A percentile compares a stretch with the other conserved stretches of the same genome.
phyloP scores from a whole-genome alignment of 2,888 invertebrate species.

The Netelia melanura region DNA sequence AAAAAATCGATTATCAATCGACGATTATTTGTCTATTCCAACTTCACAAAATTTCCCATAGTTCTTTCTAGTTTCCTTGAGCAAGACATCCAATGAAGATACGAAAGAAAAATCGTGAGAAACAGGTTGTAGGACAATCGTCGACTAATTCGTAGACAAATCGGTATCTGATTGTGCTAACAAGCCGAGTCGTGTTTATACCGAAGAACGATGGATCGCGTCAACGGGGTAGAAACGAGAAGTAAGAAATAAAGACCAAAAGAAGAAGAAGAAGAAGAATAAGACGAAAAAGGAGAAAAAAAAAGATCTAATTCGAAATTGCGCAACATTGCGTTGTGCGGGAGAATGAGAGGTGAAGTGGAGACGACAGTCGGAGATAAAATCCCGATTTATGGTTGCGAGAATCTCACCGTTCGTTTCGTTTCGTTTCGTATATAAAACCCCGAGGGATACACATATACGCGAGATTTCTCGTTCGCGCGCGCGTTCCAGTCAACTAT shows the following conservation, averaged over 20 bases:
- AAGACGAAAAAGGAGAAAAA: constrained; percentile 10
- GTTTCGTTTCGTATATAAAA: constrained; percentile 49
- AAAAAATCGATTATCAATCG: too few relatives aligned
- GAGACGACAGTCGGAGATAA: constrained; percentile 80
- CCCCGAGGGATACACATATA: constrained; percentile 53
- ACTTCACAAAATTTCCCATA: too few relatives aligned
- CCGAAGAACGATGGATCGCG: constrained; percentile 17
- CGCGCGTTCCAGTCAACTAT: constrained; percentile 30
- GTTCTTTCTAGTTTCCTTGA: not conserved
- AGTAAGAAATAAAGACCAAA: constrained; percentile 42
- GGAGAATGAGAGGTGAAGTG: constrained; percentile 71
- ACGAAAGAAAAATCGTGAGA: not conserved
- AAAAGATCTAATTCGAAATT: constrained; percentile 80
- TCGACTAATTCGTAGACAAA: constrained; percentile 65
- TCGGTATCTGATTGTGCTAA: constrained; percentile 66
- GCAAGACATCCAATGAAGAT: not conserved
- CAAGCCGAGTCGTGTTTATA: constrained; percentile 52
- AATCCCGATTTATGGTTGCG: constrained; percentile 83
- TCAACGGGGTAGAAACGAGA: constrained; percentile 1
- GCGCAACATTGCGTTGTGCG: constrained; percentile 76
- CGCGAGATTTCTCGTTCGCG: constrained; percentile 14
- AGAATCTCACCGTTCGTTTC: constrained; percentile 64
- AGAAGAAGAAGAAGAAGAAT: constrained; percentile 23
- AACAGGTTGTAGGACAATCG: constrained; percentile 20
- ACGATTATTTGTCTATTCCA: too few relatives aligned